Conservation (phyloP, 2,113 vertebrate genomes). For the Pachyramphus minor region DNA sequence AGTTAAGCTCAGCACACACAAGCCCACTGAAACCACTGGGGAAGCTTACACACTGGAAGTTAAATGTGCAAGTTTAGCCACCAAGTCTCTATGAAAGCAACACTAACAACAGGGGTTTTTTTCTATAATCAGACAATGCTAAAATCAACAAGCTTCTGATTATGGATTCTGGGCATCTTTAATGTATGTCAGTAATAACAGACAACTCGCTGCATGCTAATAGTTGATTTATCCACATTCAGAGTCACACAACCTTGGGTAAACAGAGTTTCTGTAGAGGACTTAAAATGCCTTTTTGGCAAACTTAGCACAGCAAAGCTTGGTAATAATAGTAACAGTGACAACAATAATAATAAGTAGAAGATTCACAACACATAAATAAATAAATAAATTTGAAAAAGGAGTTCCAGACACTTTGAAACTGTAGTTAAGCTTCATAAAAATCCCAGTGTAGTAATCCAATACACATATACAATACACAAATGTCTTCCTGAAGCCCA, state of each 20-base stretch:
- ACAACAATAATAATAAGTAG: background rate
- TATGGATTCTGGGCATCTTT: background rate
- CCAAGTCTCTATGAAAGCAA: background rate
- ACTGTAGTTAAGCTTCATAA: background rate
- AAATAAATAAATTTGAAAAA: background rate
- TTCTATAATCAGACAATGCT: background rate
- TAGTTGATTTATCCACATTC: background rate
- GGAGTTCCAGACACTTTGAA: background rate
- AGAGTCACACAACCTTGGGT: background rate
- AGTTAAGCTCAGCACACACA: background rate
- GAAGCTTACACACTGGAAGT: background rate
- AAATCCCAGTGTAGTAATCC: background rate
- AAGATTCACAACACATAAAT: background rate
- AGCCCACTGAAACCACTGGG: background rate
- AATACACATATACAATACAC: background rate
- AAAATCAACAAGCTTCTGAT: background rate
- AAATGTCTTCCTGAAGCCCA: background rate
- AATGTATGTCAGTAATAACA: background rate
- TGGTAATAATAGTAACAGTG: background rate
- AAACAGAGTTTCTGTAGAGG: background rate
- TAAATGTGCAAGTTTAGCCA: background rate
- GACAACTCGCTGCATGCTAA: accelerated
- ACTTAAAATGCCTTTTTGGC: background rate
- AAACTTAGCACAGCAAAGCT: background rate
- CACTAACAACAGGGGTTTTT: background rate